phyloP scores from a whole-genome alignment of 2,113 vertebrate species.

The human (Homo sapiens) region DNA sequence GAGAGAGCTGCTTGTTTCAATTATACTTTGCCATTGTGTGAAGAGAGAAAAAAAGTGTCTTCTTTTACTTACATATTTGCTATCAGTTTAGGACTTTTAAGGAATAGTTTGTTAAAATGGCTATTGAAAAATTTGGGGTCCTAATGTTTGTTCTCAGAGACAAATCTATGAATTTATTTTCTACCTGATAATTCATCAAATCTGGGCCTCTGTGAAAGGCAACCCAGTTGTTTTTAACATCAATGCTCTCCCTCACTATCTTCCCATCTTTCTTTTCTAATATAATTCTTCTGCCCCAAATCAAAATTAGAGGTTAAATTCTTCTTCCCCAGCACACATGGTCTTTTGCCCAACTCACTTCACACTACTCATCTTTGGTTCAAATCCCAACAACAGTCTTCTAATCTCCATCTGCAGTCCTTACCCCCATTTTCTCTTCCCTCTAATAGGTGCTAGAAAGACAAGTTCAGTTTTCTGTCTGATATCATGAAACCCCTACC shows the following conservation, averaged over 20 bases:
- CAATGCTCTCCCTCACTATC: neutral
- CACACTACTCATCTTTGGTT: neutral
- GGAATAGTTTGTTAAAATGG: slow-evolving; percentile 51
- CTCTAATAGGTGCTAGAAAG: neutral
- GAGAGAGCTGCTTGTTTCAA: slow-evolving; percentile 65
- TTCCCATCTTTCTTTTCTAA: neutral
- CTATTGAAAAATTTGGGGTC: slow-evolving; percentile 53
- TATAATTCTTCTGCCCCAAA: neutral
- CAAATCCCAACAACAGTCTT: neutral
- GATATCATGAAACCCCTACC: neutral
- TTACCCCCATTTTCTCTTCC: neutral
- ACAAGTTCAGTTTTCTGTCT: neutral
- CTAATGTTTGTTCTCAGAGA: slow-evolving; percentile 52
- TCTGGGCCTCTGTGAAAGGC: neutral
- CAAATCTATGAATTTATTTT: slow-evolving; percentile 56
- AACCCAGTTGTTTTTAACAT: slow-evolving; percentile 52
- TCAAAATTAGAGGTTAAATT: slow-evolving; percentile 48
- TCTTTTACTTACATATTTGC: slow-evolving; percentile 52
- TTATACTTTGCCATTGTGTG: slow-evolving; percentile 58
- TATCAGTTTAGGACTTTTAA: slow-evolving; percentile 52
- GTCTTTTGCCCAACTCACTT: neutral
- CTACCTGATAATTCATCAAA: slow-evolving; percentile 57
- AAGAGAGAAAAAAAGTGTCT: neutral
- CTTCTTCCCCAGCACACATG: neutral
- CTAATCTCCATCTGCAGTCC: neutral